Evolutionary conservation across 2,888 invertebrate species (phyloP).

Genomic region (Sphinx pinastri): DNA sequence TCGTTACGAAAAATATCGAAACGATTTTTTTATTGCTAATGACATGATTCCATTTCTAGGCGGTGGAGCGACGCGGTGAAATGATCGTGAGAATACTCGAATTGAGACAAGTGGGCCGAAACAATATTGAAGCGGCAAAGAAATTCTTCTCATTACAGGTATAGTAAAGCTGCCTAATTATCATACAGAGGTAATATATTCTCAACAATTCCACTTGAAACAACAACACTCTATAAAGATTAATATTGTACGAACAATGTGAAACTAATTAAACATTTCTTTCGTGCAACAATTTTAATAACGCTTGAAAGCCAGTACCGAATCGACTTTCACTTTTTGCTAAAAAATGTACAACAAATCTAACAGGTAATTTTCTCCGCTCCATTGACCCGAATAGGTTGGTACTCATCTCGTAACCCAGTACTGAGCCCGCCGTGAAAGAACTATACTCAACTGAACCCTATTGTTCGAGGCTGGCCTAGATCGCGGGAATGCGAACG

Average conservation of each 20-base stretch:
- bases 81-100: slow-evolving; percentile 97
- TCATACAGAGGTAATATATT: slow-evolving; percentile 13
- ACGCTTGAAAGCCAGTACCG: background rate
- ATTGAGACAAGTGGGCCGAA: slow-evolving; percentile 93
- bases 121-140: slow-evolving; percentile 94
- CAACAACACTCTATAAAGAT: slow-evolving; percentile 1
- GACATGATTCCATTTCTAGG: slow-evolving; percentile 64
- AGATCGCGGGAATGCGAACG: slow-evolving; percentile 76
- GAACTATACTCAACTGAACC: slow-evolving; percentile 65
- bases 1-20: background rate
- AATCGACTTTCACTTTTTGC: slow-evolving; percentile 21
- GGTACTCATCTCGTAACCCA: slow-evolving; percentile 60
- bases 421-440: slow-evolving; percentile 63
- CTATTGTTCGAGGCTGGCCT: slow-evolving; percentile 73
- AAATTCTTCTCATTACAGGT: slow-evolving; percentile 93
- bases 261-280: slow-evolving; percentile 6
- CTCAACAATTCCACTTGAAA: background rate
- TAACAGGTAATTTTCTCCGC: slow-evolving; percentile 64
- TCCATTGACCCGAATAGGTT: slow-evolving; percentile 73
- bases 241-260: background rate
- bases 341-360: slow-evolving; percentile 25
- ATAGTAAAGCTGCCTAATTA: slow-evolving; percentile 32
- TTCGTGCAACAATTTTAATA: slow-evolving; percentile 23
- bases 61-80: slow-evolving; percentile 96
- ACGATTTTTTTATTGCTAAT: background rate